Evolutionary conservation across 2,797 vertebrate species (phyloP), one percentile per base, ranked within the genome.

Genomic region (Chelidonichthys spinosus): DNA sequence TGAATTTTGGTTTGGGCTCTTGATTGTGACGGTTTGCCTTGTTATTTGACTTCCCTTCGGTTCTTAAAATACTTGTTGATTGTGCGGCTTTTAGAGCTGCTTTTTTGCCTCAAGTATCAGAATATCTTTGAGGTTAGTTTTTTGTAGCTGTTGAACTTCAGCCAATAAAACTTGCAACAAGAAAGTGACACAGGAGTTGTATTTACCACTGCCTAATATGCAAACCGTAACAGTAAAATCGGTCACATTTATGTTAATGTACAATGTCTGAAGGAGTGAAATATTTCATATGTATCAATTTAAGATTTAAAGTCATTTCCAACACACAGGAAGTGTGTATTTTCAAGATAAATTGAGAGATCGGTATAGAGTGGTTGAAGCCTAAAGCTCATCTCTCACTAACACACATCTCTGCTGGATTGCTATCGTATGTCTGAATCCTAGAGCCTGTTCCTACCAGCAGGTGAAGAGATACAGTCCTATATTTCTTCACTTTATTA

Each of bases 1-100:
- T 92, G 68, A 75, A 62, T 82, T 83, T 79, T 58, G n/a, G 73
- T 78, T 36, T 33, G 59, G 50, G 52, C 69, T 64, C 17, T 83
- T 72, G 72, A 62, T 62, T 11, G 36, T 73, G 55, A 53, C 32
- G 32, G 46, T 42, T 74, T 64, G 32, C 17, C 39, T 63, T 55
- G 53, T 72, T 60, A 25, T 76, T 64, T 64, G 36, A 18, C 17
- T 72, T 79, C 47, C 49, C 32, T 78, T 84, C 11, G 11, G 8
- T 17, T 14, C 60, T 46, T 60, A 44, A 60, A 78, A 59, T 39
- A 44, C 62, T 39, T 54, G 25, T 64, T 63, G 32, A 53, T 63
- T 18, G 11, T 33, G 25, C 10, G 37, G 9, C 36, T 17, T 52
- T 55, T 6, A 36, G 3, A 72, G 43, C 43, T 55, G 35, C 39